A percentile compares a stretch with the other conserved stretches of the same genome.
Evolutionary conservation across 2,888 invertebrate species (phyloP).

Genomic region (Amiota minor): DNA sequence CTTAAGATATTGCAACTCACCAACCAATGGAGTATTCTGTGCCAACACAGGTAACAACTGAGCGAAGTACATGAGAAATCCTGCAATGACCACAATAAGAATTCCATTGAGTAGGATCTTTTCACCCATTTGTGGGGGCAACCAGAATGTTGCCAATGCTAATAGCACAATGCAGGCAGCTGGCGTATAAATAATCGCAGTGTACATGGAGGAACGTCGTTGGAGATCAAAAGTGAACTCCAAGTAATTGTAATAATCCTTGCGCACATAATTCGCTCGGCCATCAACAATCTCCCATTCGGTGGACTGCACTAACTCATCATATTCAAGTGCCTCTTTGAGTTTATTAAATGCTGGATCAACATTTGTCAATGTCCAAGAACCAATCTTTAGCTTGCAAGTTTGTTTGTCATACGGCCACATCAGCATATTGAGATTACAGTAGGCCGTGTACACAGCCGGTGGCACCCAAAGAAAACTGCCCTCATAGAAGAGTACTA

Average conservation of each 20-base stretch:
- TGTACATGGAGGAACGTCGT: conserved; percentile 78
- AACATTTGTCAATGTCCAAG: conserved; percentile 80
- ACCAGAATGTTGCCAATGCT: conserved; percentile 78
- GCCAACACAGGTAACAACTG: conserved; percentile 75
- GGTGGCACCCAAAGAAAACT: conserved; percentile 80
- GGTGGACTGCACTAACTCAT: conserved; percentile 63
- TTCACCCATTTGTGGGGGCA: conserved; percentile 80
- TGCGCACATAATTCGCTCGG: conserved; percentile 51
- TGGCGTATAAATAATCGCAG: conserved; percentile 78
- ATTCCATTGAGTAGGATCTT: conserved; percentile 78
- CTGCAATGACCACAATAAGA: conserved; percentile 77
- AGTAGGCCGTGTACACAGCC: conserved; percentile 79
- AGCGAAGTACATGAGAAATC: conserved; percentile 79
- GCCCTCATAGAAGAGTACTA: conserved; percentile 48
- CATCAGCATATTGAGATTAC: conserved; percentile 78
- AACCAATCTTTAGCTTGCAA: conserved; percentile 81
- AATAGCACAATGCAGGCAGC: conserved; percentile 78
- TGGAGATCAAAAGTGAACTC: conserved; percentile 69
- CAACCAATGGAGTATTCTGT: conserved; percentile 74
- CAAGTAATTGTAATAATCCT: conserved; percentile 65
- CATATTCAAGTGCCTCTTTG: conserved; percentile 69
- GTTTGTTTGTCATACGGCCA: conserved; percentile 86
- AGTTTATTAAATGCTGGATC: conserved; percentile 72
- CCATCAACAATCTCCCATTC: conserved; percentile 72
- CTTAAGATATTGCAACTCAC: conserved; percentile 70